Evolutionary conservation across 1,140 invertebrate genomes (phyloP), one percentile per base, ranked within the genome.

Genomic region (Stratiolaelaps scimitus): DNA sequence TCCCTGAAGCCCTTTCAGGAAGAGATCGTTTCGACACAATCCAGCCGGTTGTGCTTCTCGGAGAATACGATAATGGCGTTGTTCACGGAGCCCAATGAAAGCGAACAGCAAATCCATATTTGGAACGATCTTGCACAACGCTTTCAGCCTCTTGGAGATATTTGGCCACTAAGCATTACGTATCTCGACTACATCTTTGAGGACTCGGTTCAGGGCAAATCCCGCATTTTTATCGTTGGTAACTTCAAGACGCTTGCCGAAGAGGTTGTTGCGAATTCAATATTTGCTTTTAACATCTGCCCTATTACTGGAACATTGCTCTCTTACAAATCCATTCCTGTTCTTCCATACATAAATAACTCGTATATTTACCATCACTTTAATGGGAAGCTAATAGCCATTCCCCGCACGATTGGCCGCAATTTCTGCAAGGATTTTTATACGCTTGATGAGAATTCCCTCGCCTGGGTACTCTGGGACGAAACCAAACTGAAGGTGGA

Each of bases 401-500:
- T 60, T 19, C 53, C 53, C 13, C 17, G 53, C 13, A 60, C 34
- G 13, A 60, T 60, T 26, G 53, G 53, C 34, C 53, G 53, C 26
- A 60, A 60, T 34, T 60, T 60, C 53, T 60, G 53, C 23, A 60
- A 60, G 20, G 53, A 60, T 23, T 60, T 60, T 34, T 60, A 60
- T 26, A n/a, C 15, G 17, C 23, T 60, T 23, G 53, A 60, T 34
- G 53, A 60, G 23, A 60, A 60, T 23, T 29, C 53, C 15, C 15
- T 4, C 53, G 26, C 53, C 1, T 60, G 53, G 53, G 15, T n/a
- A 34, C 26, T 26, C 15, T 60, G 53, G 53, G 53, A 60, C 4
- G 53, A 60, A 60, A 23, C 53, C 1, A 60, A 60, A 34, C 23
- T 60, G 26, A 60, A 60, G 53, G 53, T 60, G 17, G 53, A 60